Evolutionary conservation across 2,797 vertebrate genomes (phyloP).

Genomic region (Margarornis squamiger): DNA sequence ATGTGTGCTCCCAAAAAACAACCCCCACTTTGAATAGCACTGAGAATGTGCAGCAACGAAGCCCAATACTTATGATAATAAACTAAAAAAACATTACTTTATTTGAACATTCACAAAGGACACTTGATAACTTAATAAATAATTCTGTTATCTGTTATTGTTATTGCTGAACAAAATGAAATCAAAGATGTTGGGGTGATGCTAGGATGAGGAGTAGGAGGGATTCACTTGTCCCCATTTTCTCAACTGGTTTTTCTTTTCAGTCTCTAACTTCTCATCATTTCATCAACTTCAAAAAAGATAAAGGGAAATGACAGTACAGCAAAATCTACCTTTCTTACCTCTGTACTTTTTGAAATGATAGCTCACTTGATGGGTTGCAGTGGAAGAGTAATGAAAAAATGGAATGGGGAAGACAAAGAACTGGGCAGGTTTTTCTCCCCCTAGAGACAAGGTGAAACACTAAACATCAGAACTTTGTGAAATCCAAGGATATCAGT

Average conservation of each 20-base stretch:
- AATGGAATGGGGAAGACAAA: neutral
- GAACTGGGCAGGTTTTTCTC: neutral
- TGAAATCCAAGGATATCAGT: neutral
- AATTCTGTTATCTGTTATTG: constrained; percentile 17
- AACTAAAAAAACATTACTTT: neutral
- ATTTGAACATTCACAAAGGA: neutral
- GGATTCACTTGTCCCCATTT: neutral
- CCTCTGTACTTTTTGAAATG: neutral
- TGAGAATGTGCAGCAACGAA: neutral
- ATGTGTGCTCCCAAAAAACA: neutral
- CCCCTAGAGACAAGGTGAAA: neutral
- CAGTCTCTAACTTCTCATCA: neutral
- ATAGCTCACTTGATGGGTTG: neutral
- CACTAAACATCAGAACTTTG: neutral
- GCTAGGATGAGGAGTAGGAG: neutral
- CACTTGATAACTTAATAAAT: constrained; percentile 11
- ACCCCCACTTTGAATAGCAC: neutral
- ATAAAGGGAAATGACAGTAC: neutral
- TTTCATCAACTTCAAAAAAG: neutral
- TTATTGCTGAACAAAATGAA: constrained; percentile 39
- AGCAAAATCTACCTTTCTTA: neutral
- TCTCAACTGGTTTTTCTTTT: neutral
- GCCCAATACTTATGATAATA: neutral
- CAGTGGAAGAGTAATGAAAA: neutral
- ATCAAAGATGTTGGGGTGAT: neutral